Evolutionary conservation across 2,113 vertebrate species (phyloP).

Genomic region (Numenius arquata): DNA sequence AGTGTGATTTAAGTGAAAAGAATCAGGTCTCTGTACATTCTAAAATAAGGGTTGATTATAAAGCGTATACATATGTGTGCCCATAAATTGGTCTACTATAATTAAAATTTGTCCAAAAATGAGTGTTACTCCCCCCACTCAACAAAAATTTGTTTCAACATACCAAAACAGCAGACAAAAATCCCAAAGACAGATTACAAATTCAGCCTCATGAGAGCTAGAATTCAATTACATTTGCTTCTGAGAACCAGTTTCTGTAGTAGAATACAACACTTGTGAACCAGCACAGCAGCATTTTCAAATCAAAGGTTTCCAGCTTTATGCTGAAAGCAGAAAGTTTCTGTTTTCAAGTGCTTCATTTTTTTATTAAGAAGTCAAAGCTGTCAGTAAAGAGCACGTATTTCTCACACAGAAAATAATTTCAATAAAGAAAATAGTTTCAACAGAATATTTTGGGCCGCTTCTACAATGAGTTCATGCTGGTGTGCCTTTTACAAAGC

Average conservation of each 20-base stretch:
- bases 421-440: slow-evolving; percentile 48
- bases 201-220: not conserved
- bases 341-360: slow-evolving; percentile 15
- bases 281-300: slow-evolving; percentile 42
- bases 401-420: slow-evolving; percentile 26
- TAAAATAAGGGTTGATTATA: not conserved
- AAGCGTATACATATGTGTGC: not conserved
- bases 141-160: not conserved
- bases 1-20: slow-evolving; percentile 1
- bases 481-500: slow-evolving; percentile 20
- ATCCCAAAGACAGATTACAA: not conserved
- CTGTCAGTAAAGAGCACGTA: not conserved
- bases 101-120: not conserved
- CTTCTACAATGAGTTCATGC: not conserved
- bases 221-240: slow-evolving; percentile 47
- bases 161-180: not conserved
- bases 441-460: not conserved
- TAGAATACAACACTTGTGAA: slow-evolving; percentile 13
- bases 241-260: not conserved
- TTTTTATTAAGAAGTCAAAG: slow-evolving; percentile 25
- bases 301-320: slow-evolving; percentile 41
- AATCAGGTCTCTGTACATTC: not conserved
- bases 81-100: not conserved
- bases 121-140: not conserved
- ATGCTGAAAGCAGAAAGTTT: slow-evolving; percentile 14